These are phyloP conservation scores for Drosophila demipolita DNA, from an alignment of 2,888 invertebrate genomes.

Conservation along the genomic window DNA sequence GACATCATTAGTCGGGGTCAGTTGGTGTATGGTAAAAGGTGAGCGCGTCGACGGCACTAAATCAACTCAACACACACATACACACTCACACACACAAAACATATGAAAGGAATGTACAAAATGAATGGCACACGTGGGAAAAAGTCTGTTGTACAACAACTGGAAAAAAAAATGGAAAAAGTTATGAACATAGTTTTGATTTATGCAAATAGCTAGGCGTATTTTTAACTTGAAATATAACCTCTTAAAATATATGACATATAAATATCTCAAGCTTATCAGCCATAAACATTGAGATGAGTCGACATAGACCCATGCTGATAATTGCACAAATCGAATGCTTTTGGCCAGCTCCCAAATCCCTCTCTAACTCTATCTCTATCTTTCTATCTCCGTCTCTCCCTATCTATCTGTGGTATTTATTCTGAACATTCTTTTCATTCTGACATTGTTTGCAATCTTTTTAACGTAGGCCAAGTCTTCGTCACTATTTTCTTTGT, in stretches of 20 bases:
- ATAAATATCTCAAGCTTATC: slow-evolving; percentile 17
- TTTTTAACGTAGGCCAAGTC: background rate
- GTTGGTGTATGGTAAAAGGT: slow-evolving; percentile 12
- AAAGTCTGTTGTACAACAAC: slow-evolving; percentile 24
- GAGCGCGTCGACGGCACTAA: slow-evolving; percentile 41
- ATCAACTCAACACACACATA: slow-evolving; percentile 40
- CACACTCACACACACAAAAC: slow-evolving; percentile 39
- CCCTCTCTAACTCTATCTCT: background rate
- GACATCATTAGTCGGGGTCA: slow-evolving; percentile 70
- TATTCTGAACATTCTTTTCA: background rate
- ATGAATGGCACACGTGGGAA: slow-evolving; percentile 73
- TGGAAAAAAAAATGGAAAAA: slow-evolving; percentile 14
- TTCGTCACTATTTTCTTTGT: slow-evolving; percentile 46
- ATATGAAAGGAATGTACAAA: slow-evolving; percentile 40
- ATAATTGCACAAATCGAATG: slow-evolving; percentile 17
- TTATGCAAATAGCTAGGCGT: slow-evolving; percentile 59
- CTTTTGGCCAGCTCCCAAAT: slow-evolving; percentile 4
- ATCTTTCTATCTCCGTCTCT: background rate
- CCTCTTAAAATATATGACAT: background rate
- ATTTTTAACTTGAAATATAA: slow-evolving; percentile 17
- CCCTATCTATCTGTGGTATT: background rate
- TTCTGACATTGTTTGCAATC: background rate
- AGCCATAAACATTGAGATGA: slow-evolving; percentile 2
- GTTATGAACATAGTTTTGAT: slow-evolving; percentile 56
- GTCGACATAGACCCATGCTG: slow-evolving; percentile 6